phyloP scores from a whole-genome alignment of 2,113 vertebrate genomes.

The Myiagra hebetior region DNA sequence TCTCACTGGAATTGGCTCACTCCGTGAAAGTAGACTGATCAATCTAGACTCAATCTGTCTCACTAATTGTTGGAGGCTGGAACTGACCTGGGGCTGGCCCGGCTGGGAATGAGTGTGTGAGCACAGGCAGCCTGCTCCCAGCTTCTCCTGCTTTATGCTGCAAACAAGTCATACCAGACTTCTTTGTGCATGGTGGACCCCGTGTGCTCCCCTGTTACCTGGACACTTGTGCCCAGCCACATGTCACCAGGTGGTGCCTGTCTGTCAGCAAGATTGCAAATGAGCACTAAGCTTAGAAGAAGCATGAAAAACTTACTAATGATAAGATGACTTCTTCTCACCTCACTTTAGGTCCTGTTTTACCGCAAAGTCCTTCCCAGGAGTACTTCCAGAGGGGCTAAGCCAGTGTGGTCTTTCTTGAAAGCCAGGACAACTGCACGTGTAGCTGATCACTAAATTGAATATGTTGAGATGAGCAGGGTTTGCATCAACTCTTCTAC shows the following conservation, averaged over 20 bases:
- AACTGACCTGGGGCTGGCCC: background rate
- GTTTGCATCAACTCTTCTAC: background rate
- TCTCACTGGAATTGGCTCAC: background rate
- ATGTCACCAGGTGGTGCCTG: accelerated
- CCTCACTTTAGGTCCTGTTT: background rate
- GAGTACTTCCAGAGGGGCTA: background rate
- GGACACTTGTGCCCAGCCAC: background rate
- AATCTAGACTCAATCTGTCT: slow-evolving; percentile 23
- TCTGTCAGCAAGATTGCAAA: background rate
- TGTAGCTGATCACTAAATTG: background rate
- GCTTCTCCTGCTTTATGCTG: background rate
- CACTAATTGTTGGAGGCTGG: background rate
- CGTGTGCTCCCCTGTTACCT: background rate
- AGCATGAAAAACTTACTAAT: background rate
- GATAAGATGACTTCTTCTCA: background rate
- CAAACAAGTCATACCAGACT: background rate
- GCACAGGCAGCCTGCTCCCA: background rate
- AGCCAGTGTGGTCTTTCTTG: background rate
- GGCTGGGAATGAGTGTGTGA: accelerated
- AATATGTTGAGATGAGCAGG: background rate
- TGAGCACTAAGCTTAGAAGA: background rate
- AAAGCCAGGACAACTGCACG: background rate
- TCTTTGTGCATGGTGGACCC: background rate
- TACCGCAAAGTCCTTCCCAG: background rate
- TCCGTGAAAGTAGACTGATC: background rate